phyloP scores from a whole-genome alignment of 1,140 invertebrate species.

The Xylocopa sonorina region DNA sequence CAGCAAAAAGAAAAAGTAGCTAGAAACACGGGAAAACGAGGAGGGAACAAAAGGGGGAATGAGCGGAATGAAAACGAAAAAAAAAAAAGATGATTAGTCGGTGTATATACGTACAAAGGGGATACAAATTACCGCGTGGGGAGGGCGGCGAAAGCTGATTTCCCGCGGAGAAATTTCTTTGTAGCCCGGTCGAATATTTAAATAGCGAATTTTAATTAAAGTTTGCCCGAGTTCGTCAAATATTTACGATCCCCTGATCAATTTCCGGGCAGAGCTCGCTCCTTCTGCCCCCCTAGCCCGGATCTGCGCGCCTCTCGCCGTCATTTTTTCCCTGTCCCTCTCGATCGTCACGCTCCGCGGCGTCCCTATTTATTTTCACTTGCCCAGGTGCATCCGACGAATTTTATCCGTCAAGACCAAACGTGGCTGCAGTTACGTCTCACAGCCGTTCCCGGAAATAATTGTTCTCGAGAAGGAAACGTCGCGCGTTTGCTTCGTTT shows the following conservation, averaged over 20 bases:
- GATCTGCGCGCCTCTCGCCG: no score
- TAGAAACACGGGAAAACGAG: not conserved
- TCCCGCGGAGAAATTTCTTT: slow-evolving; percentile 34
- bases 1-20: not conserved
- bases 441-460: slow-evolving; percentile 27
- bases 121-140: not conserved
- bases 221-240: slow-evolving; percentile 44
- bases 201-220: slow-evolving; percentile 57
- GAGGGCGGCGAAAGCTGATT: slow-evolving; percentile 7
- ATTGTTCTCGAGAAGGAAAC: slow-evolving; percentile 40
- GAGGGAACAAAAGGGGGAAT: not conserved
- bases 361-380: slow-evolving; percentile 46
- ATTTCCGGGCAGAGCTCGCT: slow-evolving; percentile 34
- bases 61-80: no score
- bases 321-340: not conserved
- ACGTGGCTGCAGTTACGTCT: slow-evolving; percentile 38
- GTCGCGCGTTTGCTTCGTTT: slow-evolving; percentile 11
- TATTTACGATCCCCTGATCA: slow-evolving; percentile 50
- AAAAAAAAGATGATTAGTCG: not conserved
- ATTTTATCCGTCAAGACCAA: slow-evolving; percentile 35
- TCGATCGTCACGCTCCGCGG: slow-evolving; percentile 8
- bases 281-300: not conserved
- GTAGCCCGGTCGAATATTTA: slow-evolving; percentile 41
- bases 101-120: not conserved
- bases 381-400: slow-evolving; percentile 13